Percentiles rank a stretch among this genome's conserved stretches.
phyloP scores from a whole-genome alignment of 1,140 invertebrate genomes.

The Adoxophyes honmai region DNA sequence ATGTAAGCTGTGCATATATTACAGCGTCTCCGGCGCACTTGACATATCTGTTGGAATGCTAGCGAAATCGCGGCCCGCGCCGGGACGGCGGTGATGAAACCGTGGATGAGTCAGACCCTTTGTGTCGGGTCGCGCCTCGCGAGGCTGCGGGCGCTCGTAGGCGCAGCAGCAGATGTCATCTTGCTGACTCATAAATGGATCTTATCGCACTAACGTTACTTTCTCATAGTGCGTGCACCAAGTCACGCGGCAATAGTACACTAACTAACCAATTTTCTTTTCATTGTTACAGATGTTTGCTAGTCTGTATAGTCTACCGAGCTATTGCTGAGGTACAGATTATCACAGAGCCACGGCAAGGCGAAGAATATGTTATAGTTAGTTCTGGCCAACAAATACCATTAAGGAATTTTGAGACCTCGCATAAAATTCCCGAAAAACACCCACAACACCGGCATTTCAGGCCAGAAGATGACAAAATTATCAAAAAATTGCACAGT shows the following conservation, averaged over 20 bases:
- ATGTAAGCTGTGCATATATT: constrained; percentile 5
- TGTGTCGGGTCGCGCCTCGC: constrained; percentile 30
- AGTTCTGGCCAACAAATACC: constrained; percentile 69
- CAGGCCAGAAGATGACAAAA: constrained; percentile 56
- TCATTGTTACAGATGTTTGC: constrained; percentile 69
- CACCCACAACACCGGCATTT: constrained; percentile 53
- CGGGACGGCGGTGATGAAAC: constrained; percentile 45
- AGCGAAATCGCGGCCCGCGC: constrained; percentile 9
- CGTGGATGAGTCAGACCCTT: constrained; percentile 52
- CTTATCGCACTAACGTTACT: constrained; percentile 24
- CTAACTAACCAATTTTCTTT: constrained; percentile 26
- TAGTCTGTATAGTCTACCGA: constrained; percentile 47
- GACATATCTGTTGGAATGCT: constrained; percentile 12
- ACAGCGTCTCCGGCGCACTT: constrained; percentile 7
- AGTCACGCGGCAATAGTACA: too few species aligned
- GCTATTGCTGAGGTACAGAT: constrained; percentile 68
- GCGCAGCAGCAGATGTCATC: constrained; percentile 43
- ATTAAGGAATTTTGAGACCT: constrained; percentile 65
- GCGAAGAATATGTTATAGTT: constrained; percentile 76
- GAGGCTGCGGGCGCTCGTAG: constrained; percentile 22
- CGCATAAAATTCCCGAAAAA: constrained; percentile 74
- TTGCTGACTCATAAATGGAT: constrained; percentile 49
- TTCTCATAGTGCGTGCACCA: constrained; percentile 21
- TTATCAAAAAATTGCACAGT: constrained; percentile 52
- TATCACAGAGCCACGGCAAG: constrained; percentile 75